phyloP scores from a whole-genome alignment of 2,113 vertebrate genomes.

The Myxocyprinus asiaticus region DNA sequence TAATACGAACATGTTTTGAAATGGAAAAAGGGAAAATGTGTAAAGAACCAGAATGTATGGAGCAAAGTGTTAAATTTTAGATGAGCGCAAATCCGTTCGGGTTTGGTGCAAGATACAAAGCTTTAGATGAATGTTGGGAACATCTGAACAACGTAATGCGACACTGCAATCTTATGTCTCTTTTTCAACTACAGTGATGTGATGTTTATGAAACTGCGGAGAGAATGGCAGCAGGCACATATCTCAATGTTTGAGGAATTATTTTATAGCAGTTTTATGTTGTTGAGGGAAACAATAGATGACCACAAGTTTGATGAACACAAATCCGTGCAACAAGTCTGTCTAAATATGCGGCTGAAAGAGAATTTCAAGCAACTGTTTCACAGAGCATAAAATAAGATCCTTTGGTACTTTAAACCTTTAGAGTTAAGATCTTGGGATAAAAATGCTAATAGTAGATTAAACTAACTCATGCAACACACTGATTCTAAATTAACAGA shows the following conservation, averaged over 20 bases:
- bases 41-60: background rate
- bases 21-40: background rate
- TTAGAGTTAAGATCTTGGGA: too few species aligned
- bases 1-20: background rate
- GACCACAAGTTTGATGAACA: too few species aligned
- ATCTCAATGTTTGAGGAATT: slow-evolving; percentile 80
- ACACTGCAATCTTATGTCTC: too few species aligned
- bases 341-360: slow-evolving; percentile 44
- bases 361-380: slow-evolving; percentile 33
- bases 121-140: background rate
- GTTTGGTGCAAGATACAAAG: too few species aligned
- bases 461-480: too few species aligned
- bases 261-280: slow-evolving; percentile 96
- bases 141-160: background rate
- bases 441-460: too few species aligned
- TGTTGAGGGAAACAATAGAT: slow-evolving; percentile 88
- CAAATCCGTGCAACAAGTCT: slow-evolving; percentile 74
- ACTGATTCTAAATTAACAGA: too few species aligned
- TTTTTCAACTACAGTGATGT: too few species aligned
- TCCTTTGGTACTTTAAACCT: too few species aligned
- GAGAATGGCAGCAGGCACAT: slow-evolving; percentile 69
- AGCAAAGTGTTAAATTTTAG: background rate
- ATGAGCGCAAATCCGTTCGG: background rate
- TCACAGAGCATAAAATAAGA: slow-evolving; percentile 5
- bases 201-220: slow-evolving; percentile 46